phyloP scores from a whole-genome alignment of 2,113 vertebrate genomes.

The Calidris pugnax region DNA sequence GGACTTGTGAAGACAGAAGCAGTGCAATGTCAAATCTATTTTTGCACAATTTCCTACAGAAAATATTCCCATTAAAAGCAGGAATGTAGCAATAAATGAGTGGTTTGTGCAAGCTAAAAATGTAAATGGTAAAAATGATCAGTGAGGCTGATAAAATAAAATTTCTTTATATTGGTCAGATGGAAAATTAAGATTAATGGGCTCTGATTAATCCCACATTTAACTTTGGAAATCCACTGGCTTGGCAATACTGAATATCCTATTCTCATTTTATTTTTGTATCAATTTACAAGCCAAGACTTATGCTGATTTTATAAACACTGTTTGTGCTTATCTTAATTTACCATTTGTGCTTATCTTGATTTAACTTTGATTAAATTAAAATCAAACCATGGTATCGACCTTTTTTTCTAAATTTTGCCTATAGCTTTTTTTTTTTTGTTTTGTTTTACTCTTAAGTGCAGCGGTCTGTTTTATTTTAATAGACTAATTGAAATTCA shows the following conservation, averaged over 20 bases:
- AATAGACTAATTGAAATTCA: not conserved
- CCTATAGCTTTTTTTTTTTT: not conserved
- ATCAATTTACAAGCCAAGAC: not conserved
- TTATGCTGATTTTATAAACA: not conserved
- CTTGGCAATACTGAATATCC: not conserved
- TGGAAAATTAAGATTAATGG: not conserved
- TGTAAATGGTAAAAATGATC: not conserved
- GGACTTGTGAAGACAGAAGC: not conserved
- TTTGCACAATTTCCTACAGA: not conserved
- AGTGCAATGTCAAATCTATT: slow-evolving; percentile 21
- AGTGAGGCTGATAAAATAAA: not conserved
- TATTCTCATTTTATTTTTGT: not conserved
- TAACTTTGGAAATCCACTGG: not conserved
- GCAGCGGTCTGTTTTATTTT: not conserved
- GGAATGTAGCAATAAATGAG: not conserved
- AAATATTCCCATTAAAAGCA: slow-evolving; percentile 3
- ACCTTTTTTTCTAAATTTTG: not conserved
- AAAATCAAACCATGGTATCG: not conserved
- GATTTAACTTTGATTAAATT: not conserved
- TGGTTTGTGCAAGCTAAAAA: not conserved
- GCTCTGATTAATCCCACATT: not conserved
- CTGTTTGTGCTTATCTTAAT: not conserved
- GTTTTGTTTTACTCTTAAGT: not conserved
- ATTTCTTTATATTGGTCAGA: not conserved
- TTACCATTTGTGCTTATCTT: not conserved